Evolutionary conservation across 2,888 invertebrate species (phyloP), one percentile per base, ranked within the genome.

Genomic region (Melanargia galathea): DNA sequence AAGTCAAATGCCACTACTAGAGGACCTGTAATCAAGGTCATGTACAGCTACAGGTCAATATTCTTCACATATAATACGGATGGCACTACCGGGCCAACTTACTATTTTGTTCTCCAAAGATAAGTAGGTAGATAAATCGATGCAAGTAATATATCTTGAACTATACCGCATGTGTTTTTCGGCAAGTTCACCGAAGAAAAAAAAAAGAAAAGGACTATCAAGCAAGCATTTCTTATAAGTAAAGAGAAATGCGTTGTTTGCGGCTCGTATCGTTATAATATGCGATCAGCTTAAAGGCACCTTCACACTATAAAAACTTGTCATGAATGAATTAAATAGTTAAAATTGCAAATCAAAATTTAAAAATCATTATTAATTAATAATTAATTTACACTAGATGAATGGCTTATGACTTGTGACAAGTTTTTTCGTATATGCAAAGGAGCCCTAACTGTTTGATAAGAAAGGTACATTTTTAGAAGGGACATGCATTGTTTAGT

Each of bases 381-480:
- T n/a, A n/a, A n/a, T n/a, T n/a, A n/a, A n/a, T 43, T 18, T 40
- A 38, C n/a, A 6, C 2, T 43, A 5, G 2, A 38, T 38, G 13
- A 2, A 16, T 40, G 5, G 16, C 11, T 33, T 11, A 11, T 11
- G 11, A 4, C 38, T 38, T 3, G n/a, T 18, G 8, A 43, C 43
- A 43, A 43, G 16, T 43, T 43, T 43, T 43, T 43, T 18, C 16
- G 8, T 40, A 16, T 40, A 43, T 43, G 18, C 18, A 16, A 16
- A 43, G 43, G 43, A 43, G 43, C 18, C 43, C 43, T 16, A 13
- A 38, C 52, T 45, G 52, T 33, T 52, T 52, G 52, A 52, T 52
- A 20, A 33, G 52, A 52, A 52, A 52, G 52, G 35, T 52, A 52
- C 52, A 35, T 22, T 16, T 30, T 52, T 20, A 52, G 20, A 33